Evolutionary conservation across 2,888 invertebrate genomes (phyloP).

Genomic region (Acanthosepion lycidas): DNA sequence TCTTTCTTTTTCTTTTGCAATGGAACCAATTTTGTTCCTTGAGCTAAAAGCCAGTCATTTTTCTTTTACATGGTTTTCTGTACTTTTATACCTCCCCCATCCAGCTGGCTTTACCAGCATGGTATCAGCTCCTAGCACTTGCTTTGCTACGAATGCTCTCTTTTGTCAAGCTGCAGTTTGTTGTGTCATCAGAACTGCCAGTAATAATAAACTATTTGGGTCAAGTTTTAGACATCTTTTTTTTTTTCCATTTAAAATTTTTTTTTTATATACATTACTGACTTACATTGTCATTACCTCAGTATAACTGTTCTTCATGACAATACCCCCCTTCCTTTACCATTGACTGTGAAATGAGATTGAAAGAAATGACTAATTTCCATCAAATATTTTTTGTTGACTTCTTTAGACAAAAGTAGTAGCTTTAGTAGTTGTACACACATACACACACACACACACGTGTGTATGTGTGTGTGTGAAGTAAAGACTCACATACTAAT

Average conservation of each 20-base stretch:
- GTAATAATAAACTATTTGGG: constrained; percentile 1
- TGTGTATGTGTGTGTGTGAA: background rate
- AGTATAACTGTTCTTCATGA: constrained; percentile 5
- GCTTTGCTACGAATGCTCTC: background rate
- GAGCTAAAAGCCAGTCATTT: too few relatives aligned
- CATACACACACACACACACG: too few relatives aligned
- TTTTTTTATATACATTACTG: background rate
- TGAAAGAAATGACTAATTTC: background rate
- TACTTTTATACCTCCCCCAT: too few relatives aligned
- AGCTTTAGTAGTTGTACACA: background rate
- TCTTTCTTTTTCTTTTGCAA: too few relatives aligned
- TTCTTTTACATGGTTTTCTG: too few relatives aligned
- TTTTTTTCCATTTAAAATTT: background rate
- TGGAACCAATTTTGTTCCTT: too few relatives aligned
- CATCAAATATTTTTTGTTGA: background rate
- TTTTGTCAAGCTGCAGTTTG: background rate
- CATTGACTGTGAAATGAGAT: background rate
- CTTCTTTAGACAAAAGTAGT: too few relatives aligned
- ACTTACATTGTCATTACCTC: background rate
- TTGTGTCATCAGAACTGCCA: background rate
- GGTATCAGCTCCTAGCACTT: background rate
- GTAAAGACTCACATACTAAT: too few relatives aligned
- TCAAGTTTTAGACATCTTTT: background rate
- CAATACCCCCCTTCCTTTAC: background rate
- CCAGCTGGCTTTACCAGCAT: background rate